Evolutionary conservation across 2,113 vertebrate genomes (phyloP).

Genomic region (Podarcis muralis): DNA sequence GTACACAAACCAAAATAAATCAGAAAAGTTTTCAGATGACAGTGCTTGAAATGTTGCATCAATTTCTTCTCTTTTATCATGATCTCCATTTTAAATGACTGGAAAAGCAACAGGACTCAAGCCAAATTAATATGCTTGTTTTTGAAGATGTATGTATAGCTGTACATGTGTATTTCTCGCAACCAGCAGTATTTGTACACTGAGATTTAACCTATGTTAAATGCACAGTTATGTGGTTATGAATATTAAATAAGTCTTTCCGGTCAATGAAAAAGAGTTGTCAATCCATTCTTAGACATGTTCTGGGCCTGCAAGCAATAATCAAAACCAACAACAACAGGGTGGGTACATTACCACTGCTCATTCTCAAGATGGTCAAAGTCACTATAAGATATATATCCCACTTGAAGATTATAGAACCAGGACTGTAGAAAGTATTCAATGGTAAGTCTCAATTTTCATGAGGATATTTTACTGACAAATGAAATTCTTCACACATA

Average conservation of each 20-base stretch:
- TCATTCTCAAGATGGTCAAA: background rate
- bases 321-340: background rate
- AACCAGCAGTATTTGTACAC: background rate
- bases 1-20: conserved; percentile 31
- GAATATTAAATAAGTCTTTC: background rate
- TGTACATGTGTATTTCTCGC: background rate
- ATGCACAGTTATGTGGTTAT: background rate
- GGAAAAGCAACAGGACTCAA: conserved; percentile 16
- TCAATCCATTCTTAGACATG: background rate
- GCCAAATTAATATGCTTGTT: background rate
- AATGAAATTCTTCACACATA: background rate
- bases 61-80: conserved; percentile 39
- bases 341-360: background rate
- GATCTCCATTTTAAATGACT: conserved; percentile 34
- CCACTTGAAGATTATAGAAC: background rate
- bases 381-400: background rate
- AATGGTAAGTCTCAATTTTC: conserved; percentile 9
- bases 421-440: conserved; percentile 14
- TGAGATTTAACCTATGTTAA: background rate
- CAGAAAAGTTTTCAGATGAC: conserved; percentile 26
- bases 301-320: background rate
- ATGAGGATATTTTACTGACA: background rate
- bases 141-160: background rate
- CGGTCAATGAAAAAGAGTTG: background rate
- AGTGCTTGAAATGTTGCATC: conserved; percentile 36